Conservation (phyloP, 2,888 invertebrate genomes). For the Drosophila subquinaria region DNA sequence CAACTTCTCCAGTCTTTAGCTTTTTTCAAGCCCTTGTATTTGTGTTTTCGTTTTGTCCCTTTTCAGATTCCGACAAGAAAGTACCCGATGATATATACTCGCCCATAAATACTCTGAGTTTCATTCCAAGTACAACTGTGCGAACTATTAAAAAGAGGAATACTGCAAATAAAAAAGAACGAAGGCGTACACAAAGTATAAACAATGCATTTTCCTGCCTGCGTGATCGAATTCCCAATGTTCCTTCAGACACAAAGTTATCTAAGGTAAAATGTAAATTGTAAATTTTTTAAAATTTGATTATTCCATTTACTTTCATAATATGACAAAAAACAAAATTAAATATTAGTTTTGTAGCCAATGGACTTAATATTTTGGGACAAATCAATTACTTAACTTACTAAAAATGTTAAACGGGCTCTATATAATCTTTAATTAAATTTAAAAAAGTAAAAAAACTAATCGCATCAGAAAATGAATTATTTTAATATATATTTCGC, state of each 20-base stretch:
- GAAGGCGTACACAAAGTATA: slow-evolving; percentile 96
- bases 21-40: not conserved
- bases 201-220: slow-evolving; percentile 97
- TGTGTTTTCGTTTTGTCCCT: not conserved
- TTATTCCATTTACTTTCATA: too few species aligned
- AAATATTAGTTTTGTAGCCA: too few species aligned
- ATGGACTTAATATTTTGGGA: too few species aligned
- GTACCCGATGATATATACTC: slow-evolving; percentile 73
- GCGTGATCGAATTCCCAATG: slow-evolving; percentile 97
- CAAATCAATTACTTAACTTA: too few species aligned
- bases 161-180: slow-evolving; percentile 97
- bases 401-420: not conserved
- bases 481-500: slow-evolving; percentile 81
- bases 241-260: slow-evolving; percentile 97
- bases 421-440: not conserved
- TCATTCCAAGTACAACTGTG: slow-evolving; percentile 83
- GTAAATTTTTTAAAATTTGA: not conserved
- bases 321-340: too few species aligned
- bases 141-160: slow-evolving; percentile 90
- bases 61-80: slow-evolving; percentile 73
- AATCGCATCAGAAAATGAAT: not conserved
- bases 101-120: slow-evolving; percentile 66
- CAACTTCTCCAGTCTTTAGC: not conserved
- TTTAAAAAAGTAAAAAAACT: not conserved
- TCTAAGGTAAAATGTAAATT: slow-evolving; percentile 90